Evolutionary conservation across 2,888 invertebrate species (phyloP).

Genomic region (Orthosia gracilis): DNA sequence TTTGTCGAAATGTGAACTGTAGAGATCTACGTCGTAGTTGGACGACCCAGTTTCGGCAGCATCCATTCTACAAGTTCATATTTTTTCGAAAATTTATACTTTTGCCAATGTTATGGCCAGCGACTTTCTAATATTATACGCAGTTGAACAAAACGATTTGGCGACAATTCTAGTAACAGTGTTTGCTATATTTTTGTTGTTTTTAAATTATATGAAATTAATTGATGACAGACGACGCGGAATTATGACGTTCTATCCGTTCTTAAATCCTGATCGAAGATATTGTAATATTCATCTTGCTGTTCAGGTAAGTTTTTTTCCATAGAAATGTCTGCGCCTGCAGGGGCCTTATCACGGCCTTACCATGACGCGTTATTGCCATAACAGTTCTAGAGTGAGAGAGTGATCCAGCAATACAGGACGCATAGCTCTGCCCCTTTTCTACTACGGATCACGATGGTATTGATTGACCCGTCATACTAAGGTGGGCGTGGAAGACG

Average conservation of each 20-base stretch:
- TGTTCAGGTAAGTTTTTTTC: background rate
- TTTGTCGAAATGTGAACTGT: background rate
- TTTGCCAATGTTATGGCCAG: background rate
- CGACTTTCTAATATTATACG: background rate
- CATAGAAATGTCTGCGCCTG: too few species aligned
- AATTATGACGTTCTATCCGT: too few species aligned
- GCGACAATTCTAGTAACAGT: background rate
- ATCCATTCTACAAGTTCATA: background rate
- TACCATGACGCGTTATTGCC: too few species aligned
- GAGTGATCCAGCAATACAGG: too few species aligned
- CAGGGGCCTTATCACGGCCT: too few species aligned
- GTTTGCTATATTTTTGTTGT: background rate
- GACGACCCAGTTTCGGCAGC: background rate
- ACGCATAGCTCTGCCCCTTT: too few species aligned
- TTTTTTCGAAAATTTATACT: background rate
- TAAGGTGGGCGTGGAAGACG: too few species aligned
- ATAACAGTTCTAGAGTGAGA: too few species aligned
- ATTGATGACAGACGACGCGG: too few species aligned
- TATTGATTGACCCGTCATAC: too few species aligned
- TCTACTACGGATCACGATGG: too few species aligned
- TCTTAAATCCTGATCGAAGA: background rate
- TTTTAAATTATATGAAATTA: background rate
- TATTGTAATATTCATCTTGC: background rate
- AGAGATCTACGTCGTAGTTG: background rate
- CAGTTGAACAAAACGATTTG: background rate